Evolutionary conservation across 2,888 invertebrate genomes (phyloP).

Genomic region (Nephrotoma appendiculata): DNA sequence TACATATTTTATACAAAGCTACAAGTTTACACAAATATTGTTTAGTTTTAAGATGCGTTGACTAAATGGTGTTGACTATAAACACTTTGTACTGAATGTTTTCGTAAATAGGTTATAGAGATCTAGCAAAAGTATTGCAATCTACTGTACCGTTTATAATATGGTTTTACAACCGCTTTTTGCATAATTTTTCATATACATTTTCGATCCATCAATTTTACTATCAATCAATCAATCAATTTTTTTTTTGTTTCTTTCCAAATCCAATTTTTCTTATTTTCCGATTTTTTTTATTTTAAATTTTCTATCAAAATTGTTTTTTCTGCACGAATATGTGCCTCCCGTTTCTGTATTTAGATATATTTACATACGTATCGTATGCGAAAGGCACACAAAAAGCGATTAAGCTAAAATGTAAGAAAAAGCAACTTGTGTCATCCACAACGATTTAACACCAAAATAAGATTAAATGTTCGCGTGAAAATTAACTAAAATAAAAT

Average conservation of each 20-base stretch:
- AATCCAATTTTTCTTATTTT: not conserved
- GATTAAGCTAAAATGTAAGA: not conserved
- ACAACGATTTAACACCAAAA: not conserved
- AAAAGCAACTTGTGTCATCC: not conserved
- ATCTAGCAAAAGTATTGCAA: not conserved
- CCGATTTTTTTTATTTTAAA: not conserved
- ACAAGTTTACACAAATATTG: not conserved
- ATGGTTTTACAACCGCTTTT: not conserved
- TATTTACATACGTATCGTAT: not conserved
- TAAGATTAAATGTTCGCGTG: not conserved
- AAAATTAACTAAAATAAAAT: not conserved
- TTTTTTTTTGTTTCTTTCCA: not conserved
- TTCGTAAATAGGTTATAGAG: not conserved
- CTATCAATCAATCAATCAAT: not conserved
- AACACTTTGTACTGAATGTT: not conserved
- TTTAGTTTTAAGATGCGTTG: not conserved
- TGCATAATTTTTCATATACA: not conserved
- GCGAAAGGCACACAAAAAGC: not conserved
- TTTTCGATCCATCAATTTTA: not conserved
- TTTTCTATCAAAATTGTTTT: not conserved
- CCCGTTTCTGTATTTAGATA: not conserved
- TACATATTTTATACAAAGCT: not conserved
- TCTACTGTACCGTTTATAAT: not conserved
- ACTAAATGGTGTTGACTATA: not conserved
- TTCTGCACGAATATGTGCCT: not conserved